phyloP scores from a whole-genome alignment of 2,797 vertebrate species.

The Oryzias sinensis region DNA sequence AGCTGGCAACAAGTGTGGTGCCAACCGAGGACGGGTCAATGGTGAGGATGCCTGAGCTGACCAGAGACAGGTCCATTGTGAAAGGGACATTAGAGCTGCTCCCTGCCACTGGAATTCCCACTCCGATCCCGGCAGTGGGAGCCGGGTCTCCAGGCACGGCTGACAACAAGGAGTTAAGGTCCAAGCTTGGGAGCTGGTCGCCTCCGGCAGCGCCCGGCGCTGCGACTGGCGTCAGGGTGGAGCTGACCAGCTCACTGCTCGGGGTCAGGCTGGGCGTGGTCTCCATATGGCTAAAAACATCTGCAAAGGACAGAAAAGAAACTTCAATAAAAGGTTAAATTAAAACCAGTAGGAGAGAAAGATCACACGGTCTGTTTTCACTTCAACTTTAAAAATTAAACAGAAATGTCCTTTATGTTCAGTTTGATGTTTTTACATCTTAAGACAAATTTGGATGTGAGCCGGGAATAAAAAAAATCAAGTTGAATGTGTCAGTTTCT shows the following conservation, averaged over 20 bases:
- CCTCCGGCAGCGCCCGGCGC: slow-evolving; percentile 43
- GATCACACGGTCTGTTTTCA: too few relatives aligned
- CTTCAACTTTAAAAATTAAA: too few relatives aligned
- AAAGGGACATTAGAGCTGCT: slow-evolving; percentile 71
- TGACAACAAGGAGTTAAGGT: slow-evolving; percentile 92
- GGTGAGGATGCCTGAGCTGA: slow-evolving; percentile 90
- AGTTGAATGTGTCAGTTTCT: too few relatives aligned
- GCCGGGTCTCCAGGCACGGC: slow-evolving; percentile 72
- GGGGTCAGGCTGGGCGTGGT: slow-evolving; percentile 86
- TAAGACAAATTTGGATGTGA: too few relatives aligned
- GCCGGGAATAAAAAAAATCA: too few relatives aligned
- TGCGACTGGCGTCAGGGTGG: slow-evolving; percentile 68
- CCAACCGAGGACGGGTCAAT: slow-evolving; percentile 87
- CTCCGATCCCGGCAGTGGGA: slow-evolving; percentile 41
- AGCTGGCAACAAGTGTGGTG: slow-evolving; percentile 74
- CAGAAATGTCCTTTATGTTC: too few relatives aligned
- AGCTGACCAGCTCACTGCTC: slow-evolving; percentile 88
- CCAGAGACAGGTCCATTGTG: slow-evolving; percentile 84
- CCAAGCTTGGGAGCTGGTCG: slow-evolving; percentile 85
- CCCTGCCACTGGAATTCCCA: slow-evolving; percentile 58
- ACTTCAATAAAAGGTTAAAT: background rate
- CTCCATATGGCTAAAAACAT: slow-evolving; percentile 88
- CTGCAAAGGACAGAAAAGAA: slow-evolving; percentile 63
- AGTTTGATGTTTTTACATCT: too few relatives aligned
- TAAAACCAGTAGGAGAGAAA: background rate